Evolutionary conservation across 2,113 vertebrate genomes (phyloP).

Genomic region (Cavia aperea): DNA sequence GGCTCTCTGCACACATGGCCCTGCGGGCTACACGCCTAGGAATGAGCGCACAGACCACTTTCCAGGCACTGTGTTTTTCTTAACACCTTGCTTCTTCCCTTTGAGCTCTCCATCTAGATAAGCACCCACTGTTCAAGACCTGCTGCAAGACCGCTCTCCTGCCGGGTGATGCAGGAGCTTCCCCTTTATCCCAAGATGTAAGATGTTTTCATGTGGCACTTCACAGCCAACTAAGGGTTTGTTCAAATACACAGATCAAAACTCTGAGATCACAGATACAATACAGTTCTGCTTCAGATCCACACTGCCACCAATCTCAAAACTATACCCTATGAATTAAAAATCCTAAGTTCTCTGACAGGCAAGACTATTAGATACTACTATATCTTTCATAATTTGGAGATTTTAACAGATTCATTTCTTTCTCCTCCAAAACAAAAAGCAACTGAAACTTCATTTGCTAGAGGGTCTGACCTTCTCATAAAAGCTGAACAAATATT

Average conservation of each 20-base stretch:
- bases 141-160: neutral
- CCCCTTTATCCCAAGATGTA: neutral
- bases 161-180: rapidly evolving
- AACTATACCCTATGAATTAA: neutral
- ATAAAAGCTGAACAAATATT: neutral
- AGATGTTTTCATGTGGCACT: neutral
- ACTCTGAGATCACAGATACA: neutral
- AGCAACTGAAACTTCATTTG: neutral
- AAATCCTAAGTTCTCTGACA: neutral
- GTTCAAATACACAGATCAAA: neutral
- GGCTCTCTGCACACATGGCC: neutral
- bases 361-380: neutral
- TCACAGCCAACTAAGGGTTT: neutral
- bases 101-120: neutral
- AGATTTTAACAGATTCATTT: neutral
- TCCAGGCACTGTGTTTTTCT: neutral
- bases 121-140: no score
- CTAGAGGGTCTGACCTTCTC: neutral
- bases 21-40: neutral
- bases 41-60: rapidly evolving
- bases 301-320: neutral
- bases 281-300: neutral
- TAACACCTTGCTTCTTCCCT: neutral
- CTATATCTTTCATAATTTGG: neutral
- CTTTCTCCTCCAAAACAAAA: neutral